phyloP scores from a whole-genome alignment of 2,888 invertebrate species.

The Oligia fasciuncula region DNA sequence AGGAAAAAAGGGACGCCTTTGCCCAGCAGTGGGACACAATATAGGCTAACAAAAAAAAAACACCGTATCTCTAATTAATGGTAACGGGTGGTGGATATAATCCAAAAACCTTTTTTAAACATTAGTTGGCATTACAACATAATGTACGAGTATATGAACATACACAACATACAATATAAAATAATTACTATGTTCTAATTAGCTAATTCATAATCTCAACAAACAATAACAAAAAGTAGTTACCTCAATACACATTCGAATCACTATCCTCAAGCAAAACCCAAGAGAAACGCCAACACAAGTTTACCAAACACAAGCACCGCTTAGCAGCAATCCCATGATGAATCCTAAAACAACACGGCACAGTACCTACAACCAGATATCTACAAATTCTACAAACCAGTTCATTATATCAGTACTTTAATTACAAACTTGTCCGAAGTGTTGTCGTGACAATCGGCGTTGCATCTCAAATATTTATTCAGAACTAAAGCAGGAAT shows the following conservation, averaged over 20 bases:
- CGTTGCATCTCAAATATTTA: conserved; percentile 69
- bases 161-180: neutral
- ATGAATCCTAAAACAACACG: conserved; percentile 47
- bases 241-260: conserved; percentile 1
- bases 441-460: conserved; percentile 66
- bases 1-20: neutral
- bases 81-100: too few relatives aligned
- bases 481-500: conserved; percentile 68
- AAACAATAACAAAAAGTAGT: neutral
- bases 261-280: neutral
- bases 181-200: neutral
- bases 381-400: conserved; percentile 45
- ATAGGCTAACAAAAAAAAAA: neutral
- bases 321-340: conserved; percentile 36
- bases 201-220: neutral
- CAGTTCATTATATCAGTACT: conserved; percentile 64
- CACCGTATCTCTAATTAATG: neutral
- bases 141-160: too few relatives aligned
- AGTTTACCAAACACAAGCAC: conserved; percentile 23
- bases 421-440: conserved; percentile 67
- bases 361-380: conserved; percentile 13
- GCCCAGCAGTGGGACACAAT: neutral
- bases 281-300: conserved; percentile 6
- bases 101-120: neutral
- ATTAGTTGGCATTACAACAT: neutral